Evolutionary conservation across 30 jellyfish, hydroid and myxozoan genomes (phyloP), one percentile per base, ranked within the genome.

Genomic region (Chrysaora quinquecirrha): DNA sequence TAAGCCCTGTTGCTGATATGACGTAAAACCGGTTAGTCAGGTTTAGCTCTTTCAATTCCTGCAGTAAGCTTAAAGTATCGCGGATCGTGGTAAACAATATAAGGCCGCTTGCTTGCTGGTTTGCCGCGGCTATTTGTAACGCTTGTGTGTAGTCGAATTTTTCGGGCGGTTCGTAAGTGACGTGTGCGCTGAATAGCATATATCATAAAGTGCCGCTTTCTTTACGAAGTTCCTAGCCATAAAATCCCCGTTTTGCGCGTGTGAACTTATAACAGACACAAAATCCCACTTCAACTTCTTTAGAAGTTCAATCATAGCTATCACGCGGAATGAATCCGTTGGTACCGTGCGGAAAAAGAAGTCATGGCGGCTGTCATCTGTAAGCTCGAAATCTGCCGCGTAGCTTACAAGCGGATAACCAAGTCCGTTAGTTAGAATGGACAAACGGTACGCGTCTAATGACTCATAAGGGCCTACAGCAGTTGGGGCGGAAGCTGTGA

Each of bases 341-440:
- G 99, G 95, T 7, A 88, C 95, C 10, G 99, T 94, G 60, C 99
- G 89, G 75, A 87, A 84, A 79, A 89, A 25, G 54, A 49, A 64
- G 9, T 33, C 18, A 10, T 64, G 22, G 30, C 66, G 34, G 71
- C 34, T 30, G 28, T 48, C 35, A n/a, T 62, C 69, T 0, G 62
- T 23, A 16, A 23, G 34, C 24, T 75, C 95, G 54, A 76, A 90
- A 18, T 89, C 43, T 6, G 97, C 98, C 21, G 86, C 70, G 73
- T 86, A 93, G 71, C 97, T 93, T 34, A 93, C 80, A 1, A 83
- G 48, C 19, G 93, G 83, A 46, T 58, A 71, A 24, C 71, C n/a
- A 22, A 90, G 73, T 61, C 93, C 73, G 72, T 73, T 63, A 1
- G 95, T 49, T 1, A 90, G 52, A 3, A 90, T 61, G 11, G 91